Conservation (phyloP, 2,113 vertebrate species). For the Enhydra lutris region DNA sequence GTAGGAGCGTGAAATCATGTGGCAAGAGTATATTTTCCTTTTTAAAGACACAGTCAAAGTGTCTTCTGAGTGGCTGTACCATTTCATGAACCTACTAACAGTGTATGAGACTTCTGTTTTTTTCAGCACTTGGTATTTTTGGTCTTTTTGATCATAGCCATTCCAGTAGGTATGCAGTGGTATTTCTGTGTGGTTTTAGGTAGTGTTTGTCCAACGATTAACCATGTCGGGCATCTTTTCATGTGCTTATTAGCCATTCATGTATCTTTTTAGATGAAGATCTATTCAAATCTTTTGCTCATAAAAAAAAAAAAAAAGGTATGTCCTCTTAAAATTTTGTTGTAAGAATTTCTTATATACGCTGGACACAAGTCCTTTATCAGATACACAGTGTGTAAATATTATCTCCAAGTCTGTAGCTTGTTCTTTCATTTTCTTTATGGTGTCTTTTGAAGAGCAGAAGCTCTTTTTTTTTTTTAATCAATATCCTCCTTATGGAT, state of each 20-base stretch:
- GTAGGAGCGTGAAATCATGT: neutral
- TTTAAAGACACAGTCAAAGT: neutral
- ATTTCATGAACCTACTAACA: no score
- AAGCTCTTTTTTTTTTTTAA: neutral
- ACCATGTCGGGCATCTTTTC: neutral
- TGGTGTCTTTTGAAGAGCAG: neutral
- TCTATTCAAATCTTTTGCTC: neutral
- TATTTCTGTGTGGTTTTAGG: neutral
- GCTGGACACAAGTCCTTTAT: neutral
- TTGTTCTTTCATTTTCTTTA: neutral
- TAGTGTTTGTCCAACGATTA: neutral
- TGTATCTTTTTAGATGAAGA: neutral
- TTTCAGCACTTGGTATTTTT: neutral
- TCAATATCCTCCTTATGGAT: neutral
- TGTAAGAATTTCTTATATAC: neutral
- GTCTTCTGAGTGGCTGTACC: neutral
- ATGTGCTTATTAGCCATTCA: neutral
- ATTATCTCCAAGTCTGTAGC: neutral
- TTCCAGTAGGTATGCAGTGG: neutral
- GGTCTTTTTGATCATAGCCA: neutral
- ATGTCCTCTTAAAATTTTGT: neutral
- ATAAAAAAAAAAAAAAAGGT: neutral
- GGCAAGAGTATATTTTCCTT: neutral
- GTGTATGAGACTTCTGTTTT: neutral
- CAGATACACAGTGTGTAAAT: neutral